Conservation (phyloP, 2,888 invertebrate species). For the Scaptomyza caliginosa region DNA sequence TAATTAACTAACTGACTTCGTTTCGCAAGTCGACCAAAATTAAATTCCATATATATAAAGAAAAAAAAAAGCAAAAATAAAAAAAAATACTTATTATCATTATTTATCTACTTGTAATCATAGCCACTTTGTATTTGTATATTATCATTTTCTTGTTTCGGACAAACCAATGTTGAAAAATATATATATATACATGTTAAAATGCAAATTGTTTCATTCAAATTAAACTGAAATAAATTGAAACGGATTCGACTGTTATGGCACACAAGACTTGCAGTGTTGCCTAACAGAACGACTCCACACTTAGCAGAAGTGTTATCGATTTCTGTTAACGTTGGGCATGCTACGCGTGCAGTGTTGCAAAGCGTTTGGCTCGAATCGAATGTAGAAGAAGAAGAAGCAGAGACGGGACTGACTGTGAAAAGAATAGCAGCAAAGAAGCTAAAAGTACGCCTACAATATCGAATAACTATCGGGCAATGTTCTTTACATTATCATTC, state of each 20-base stretch:
- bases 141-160: constrained; percentile 19
- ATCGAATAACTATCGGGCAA: constrained; percentile 63
- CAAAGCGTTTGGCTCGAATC: constrained; percentile 4
- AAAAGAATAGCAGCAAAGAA: constrained; percentile 38
- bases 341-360: constrained; percentile 34
- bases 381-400: constrained; percentile 20
- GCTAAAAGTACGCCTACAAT: constrained; percentile 55
- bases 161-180: constrained; percentile 32
- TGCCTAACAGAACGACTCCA: constrained; percentile 11
- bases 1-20: constrained; percentile 15
- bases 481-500: constrained; percentile 60
- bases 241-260: neutral
- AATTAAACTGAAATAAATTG: neutral
- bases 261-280: neutral
- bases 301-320: neutral
- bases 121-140: constrained; percentile 34
- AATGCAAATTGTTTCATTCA: constrained; percentile 35
- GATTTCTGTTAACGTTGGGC: constrained; percentile 18
- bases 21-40: constrained; percentile 9
- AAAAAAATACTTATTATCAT: constrained; percentile 11
- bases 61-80: constrained; percentile 1
- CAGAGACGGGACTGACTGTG: constrained; percentile 23
- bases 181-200: constrained; percentile 37
- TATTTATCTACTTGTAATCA: constrained; percentile 42
- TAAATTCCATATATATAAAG: constrained; percentile 45